Conservation (phyloP, 2,113 vertebrate species). For the Tetrao urogallus region DNA sequence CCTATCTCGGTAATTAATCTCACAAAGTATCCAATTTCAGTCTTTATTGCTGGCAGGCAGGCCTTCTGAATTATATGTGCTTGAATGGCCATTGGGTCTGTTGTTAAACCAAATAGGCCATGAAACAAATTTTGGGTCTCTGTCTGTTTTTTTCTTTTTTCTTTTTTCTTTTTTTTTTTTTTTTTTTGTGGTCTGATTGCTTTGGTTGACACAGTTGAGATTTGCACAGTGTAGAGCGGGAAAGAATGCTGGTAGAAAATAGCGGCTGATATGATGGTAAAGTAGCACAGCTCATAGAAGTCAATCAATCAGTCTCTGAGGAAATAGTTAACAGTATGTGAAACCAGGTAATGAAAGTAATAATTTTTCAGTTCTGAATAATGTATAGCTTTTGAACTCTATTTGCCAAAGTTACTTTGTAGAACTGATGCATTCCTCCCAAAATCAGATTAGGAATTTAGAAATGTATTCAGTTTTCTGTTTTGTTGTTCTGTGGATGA, state of each 20-base stretch:
- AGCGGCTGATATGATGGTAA: background rate
- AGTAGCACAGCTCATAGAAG: background rate
- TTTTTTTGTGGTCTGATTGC: constrained; percentile 50
- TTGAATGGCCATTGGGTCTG: constrained; percentile 84
- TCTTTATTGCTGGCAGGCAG: constrained; percentile 94
- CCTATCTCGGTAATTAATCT: constrained; percentile 99
- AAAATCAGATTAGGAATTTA: background rate
- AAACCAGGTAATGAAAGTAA: background rate
- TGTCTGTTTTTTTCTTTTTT: background rate
- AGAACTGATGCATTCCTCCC: background rate
- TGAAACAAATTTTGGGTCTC: constrained; percentile 71
- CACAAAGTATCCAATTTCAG: constrained; percentile 97
- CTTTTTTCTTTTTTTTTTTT: background rate
- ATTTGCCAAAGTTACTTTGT: background rate
- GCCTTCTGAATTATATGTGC: constrained; percentile 91
- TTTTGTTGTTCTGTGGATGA: background rate
- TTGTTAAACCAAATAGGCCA: constrained; percentile 75
- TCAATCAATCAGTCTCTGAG: background rate
- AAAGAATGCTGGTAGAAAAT: background rate
- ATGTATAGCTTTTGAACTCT: background rate
- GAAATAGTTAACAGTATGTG: background rate
- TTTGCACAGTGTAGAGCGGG: background rate
- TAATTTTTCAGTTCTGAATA: background rate
- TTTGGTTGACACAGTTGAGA: background rate
- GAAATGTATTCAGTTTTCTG: background rate